phyloP scores from a whole-genome alignment of 1,140 invertebrate species.

The Halyomorpha halys region DNA sequence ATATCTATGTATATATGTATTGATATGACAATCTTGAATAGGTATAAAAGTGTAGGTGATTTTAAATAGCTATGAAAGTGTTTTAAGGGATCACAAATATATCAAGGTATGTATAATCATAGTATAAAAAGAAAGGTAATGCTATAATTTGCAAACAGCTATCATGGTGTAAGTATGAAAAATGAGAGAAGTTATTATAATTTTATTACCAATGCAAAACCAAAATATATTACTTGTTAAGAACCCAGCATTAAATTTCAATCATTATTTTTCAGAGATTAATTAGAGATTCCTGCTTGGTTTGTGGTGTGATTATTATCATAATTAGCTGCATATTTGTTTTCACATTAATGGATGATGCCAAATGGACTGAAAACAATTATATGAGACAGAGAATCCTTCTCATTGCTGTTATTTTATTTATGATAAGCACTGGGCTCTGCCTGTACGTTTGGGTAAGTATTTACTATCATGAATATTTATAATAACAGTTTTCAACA shows the following conservation, averaged over 20 bases:
- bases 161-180: no score
- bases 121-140: no score
- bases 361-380: conserved; percentile 8
- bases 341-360: conserved; percentile 6
- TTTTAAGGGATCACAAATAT: no score
- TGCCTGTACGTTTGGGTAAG: conserved; percentile 13
- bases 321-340: not conserved
- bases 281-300: conserved; percentile 8
- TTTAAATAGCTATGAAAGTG: no score
- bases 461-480: not conserved
- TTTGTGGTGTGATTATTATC: conserved; percentile 1
- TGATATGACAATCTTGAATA: no score
- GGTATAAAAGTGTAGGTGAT: no score
- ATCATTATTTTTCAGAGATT: not conserved
- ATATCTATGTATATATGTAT: no score
- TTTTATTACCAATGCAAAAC: not conserved
- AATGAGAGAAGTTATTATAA: not conserved
- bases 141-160: no score
- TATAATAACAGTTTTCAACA: not conserved
- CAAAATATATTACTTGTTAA: no score
- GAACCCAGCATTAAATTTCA: no score
- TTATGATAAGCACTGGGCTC: conserved; percentile 1
- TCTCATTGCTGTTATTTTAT: not conserved
- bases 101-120: no score
- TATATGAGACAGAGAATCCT: conserved; percentile 14